Evolutionary conservation across 2,797 vertebrate species (phyloP).

Genomic region (Enteromius argenteus): DNA sequence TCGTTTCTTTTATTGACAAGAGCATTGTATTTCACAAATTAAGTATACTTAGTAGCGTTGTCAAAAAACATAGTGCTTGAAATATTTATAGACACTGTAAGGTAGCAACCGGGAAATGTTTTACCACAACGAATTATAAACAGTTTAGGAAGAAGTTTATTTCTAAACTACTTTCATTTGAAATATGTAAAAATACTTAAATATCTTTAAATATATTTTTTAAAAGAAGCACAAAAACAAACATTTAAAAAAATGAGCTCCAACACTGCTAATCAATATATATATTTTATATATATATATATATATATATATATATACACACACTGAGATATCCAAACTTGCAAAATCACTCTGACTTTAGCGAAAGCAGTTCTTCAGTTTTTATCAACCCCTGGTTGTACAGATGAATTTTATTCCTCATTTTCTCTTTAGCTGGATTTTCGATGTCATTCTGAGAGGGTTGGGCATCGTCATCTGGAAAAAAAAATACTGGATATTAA

Average conservation of each 20-base stretch:
- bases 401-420: conserved; percentile 62
- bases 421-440: conserved; percentile 61
- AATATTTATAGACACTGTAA: background rate
- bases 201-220: background rate
- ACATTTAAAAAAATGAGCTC: background rate
- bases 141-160: too few species aligned
- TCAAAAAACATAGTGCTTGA: background rate
- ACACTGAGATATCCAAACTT: background rate
- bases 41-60: background rate
- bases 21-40: background rate
- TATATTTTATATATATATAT: too few species aligned
- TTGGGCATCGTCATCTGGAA: conserved; percentile 12
- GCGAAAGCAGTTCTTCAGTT: conserved; percentile 67
- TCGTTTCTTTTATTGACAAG: background rate
- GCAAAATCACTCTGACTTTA: conserved; percentile 54
- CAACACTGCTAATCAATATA: too few species aligned
- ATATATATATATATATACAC: too few species aligned
- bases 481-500: background rate
- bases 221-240: background rate
- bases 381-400: conserved; percentile 64
- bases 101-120: background rate
- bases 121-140: background rate
- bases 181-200: background rate
- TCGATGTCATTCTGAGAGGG: conserved; percentile 28
- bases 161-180: too few species aligned